phyloP scores from a whole-genome alignment of 2,888 invertebrate species.

The Epiperipatus broadwayi region DNA sequence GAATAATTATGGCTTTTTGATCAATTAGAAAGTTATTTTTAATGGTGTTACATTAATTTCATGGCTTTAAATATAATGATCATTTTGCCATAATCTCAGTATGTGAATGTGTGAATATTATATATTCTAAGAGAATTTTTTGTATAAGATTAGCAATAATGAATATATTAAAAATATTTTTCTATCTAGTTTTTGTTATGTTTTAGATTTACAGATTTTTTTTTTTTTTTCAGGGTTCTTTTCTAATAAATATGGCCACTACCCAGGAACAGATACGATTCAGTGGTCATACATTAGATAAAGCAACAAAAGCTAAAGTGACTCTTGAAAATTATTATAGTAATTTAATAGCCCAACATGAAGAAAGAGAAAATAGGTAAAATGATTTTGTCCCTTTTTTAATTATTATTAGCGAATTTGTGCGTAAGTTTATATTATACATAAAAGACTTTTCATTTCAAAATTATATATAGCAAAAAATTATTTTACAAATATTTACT shows the following conservation, averaged over 20 bases:
- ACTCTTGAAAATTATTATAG: constrained; percentile 98
- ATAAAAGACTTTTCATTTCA: too few relatives aligned
- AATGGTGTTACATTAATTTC: too few relatives aligned
- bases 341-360: constrained; percentile 89
- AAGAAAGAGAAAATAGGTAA: constrained; percentile 84
- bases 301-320: constrained; percentile 94
- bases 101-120: too few relatives aligned
- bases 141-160: background rate
- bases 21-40: too few relatives aligned
- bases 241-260: constrained; percentile 22
- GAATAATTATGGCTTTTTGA: too few relatives aligned
- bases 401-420: background rate
- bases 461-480: too few relatives aligned
- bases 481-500: too few relatives aligned
- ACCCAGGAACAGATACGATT: constrained; percentile 48
- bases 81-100: too few relatives aligned
- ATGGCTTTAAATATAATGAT: too few relatives aligned
- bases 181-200: background rate
- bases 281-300: constrained; percentile 91
- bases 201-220: background rate
- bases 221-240: background rate
- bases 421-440: too few relatives aligned
- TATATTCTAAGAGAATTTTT: too few relatives aligned
- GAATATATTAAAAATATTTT: background rate
- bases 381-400: constrained; percentile 15